Base-by-base conservation (phyloP, 92 coral and sea anemone species). In the Parazoanthus swiftii region DNA sequence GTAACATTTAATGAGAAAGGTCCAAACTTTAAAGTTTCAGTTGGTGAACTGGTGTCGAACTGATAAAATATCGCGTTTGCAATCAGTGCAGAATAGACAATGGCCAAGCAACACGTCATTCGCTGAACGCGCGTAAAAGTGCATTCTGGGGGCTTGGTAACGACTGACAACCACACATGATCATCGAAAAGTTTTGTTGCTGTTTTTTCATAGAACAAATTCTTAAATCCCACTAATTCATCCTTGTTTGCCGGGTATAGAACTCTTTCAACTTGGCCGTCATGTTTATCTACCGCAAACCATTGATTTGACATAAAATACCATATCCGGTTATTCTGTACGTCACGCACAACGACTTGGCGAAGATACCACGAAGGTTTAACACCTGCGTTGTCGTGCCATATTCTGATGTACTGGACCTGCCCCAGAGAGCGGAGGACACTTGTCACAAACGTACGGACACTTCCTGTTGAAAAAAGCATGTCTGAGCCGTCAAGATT, bases 331-430 rank as follows among this genome's bases (percentile, higher is more conserved):
- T 86, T 84, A 6, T 92, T 81, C 37, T 91, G 85, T 15, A 94
- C 82, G 77, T 94, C 92, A 46, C 91, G 93, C 50, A 95, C 68
- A 13, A 86, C 86, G 13, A 95, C 90, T 73, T 94, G 94, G 29
- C 88, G 84, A 20, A 94, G 84, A 84, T 86, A 88, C 95, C 97
- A 94, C 13, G 94, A 86, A 6, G 98, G 97, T 48, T 89, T 88
- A 50, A 58, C 26, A 13, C 98, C 98, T 3, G 93, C 67, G 85
- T 94, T 95, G 78, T 95, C 94, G 79, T 95, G 98, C 98, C 98
- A 95, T 42, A 95, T 76, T 26, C 88, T 83, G 20, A 95, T 89
- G 70, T 88, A 91, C 76, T 91, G 90, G 21, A 95, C 74, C 23
- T 86, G 93, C 9, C 98, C 98, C 14, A 95, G 90, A 13, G 86